Conservation (phyloP, 2,888 invertebrate species). For the Lasioglossum calceatum region DNA sequence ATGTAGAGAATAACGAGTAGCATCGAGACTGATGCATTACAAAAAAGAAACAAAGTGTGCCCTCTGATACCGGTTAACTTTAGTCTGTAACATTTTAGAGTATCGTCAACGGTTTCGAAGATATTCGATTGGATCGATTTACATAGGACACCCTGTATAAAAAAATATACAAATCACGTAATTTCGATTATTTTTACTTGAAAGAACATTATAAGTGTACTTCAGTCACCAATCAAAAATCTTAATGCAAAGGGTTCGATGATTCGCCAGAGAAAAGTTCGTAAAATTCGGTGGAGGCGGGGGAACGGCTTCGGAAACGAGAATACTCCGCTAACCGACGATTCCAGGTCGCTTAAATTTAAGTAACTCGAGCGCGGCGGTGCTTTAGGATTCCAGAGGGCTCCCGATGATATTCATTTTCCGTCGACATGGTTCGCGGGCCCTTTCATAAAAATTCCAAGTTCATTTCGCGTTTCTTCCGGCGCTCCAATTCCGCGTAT, state of each 20-base stretch:
- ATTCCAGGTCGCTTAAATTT: background rate
- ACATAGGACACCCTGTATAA: background rate
- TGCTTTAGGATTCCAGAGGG: background rate
- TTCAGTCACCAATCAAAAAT: background rate
- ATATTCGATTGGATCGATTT: too few relatives aligned
- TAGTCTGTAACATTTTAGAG: too few relatives aligned
- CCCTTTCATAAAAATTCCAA: constrained; percentile 20
- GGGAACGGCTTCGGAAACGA: background rate
- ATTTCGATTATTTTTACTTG: background rate
- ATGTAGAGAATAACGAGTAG: too few relatives aligned
- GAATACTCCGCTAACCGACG: constrained; percentile 20
- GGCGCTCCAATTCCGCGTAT: constrained; percentile 18
- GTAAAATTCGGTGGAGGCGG: background rate
- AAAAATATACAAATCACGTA: background rate
- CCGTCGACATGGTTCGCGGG: background rate
- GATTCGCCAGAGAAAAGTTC: background rate
- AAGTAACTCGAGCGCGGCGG: background rate
- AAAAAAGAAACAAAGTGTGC: too few relatives aligned
- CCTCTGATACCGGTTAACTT: too few relatives aligned
- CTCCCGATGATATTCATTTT: background rate
- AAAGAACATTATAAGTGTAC: background rate
- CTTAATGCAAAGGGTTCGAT: background rate
- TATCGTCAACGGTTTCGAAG: too few relatives aligned
- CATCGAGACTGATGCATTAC: too few relatives aligned
- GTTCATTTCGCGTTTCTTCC: constrained; percentile 14